Conservation (phyloP, 2,113 vertebrate genomes). For the Macroglossus sobrinus region DNA sequence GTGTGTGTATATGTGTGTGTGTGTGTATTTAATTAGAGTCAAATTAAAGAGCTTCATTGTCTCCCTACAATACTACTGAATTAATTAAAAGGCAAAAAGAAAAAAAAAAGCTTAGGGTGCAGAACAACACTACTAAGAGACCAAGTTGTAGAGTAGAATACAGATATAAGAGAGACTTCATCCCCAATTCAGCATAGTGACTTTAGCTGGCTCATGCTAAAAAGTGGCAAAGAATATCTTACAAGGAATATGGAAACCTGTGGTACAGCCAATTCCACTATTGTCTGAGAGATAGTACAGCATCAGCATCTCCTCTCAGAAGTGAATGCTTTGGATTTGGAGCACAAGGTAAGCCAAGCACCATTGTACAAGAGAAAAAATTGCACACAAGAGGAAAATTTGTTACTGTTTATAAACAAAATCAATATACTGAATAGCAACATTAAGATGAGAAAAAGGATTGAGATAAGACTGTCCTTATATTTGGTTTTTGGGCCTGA, state of each 20-base stretch:
- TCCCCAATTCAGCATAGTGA: not conserved
- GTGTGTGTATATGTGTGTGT: no score
- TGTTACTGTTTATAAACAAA: not conserved
- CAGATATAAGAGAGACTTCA: not conserved
- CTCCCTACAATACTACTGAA: not conserved
- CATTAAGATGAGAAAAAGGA: not conserved
- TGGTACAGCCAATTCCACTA: not conserved
- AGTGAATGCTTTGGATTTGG: not conserved
- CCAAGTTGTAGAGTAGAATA: not conserved
- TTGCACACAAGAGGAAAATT: not conserved
- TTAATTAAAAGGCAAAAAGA: not conserved
- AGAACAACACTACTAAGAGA: not conserved
- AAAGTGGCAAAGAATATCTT: not conserved
- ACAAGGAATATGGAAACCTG: not conserved
- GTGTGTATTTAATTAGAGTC: not conserved
- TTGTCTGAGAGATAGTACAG: not conserved
- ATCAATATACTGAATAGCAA: not conserved
- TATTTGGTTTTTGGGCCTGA: not conserved
- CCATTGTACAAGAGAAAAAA: not conserved
- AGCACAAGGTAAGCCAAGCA: not conserved
- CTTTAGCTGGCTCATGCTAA: not conserved
- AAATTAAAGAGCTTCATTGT: not conserved
- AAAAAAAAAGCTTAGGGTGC: not conserved
- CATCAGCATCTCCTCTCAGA: not conserved
- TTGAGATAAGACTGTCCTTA: rapidly evolving